phyloP scores from a whole-genome alignment of 2,797 vertebrate genomes.

The Pipistrellus pipistrellus region DNA sequence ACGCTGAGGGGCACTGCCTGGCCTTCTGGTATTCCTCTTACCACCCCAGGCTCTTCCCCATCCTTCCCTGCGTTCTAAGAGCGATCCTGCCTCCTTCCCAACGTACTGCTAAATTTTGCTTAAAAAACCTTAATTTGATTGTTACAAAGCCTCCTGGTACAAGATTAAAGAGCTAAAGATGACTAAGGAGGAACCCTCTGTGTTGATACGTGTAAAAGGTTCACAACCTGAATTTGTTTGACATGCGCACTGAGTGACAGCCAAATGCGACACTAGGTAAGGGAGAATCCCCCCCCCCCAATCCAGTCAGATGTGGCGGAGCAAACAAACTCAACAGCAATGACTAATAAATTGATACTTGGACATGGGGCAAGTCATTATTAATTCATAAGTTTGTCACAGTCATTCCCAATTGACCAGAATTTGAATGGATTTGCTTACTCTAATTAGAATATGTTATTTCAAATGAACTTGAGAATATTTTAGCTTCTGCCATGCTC shows the following conservation, averaged over 20 bases:
- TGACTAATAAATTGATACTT: constrained; percentile 39
- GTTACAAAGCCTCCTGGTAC: neutral
- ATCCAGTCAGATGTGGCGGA: neutral
- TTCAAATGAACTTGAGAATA: constrained; percentile 57
- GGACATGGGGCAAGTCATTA: neutral
- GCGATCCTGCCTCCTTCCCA: neutral
- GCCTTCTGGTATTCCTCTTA: neutral
- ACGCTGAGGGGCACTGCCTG: too few species aligned
- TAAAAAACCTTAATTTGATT: neutral
- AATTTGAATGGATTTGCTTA: constrained; percentile 51
- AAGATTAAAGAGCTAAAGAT: neutral
- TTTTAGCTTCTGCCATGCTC: constrained; percentile 58
- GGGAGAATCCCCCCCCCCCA: neutral
- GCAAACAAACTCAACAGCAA: neutral
- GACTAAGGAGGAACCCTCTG: neutral
- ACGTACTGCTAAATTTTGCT: neutral
- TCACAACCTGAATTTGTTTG: neutral
- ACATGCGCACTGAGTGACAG: neutral
- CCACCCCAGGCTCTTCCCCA: neutral
- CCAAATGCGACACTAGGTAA: neutral
- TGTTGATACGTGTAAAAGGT: neutral
- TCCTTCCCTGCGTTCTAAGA: neutral
- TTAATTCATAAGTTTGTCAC: constrained; percentile 24
- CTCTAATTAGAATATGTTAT: constrained; percentile 29
- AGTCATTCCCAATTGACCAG: neutral